Evolutionary conservation across 2,797 vertebrate species (phyloP).

Genomic region (Poeciliopsis paucimaculata): DNA sequence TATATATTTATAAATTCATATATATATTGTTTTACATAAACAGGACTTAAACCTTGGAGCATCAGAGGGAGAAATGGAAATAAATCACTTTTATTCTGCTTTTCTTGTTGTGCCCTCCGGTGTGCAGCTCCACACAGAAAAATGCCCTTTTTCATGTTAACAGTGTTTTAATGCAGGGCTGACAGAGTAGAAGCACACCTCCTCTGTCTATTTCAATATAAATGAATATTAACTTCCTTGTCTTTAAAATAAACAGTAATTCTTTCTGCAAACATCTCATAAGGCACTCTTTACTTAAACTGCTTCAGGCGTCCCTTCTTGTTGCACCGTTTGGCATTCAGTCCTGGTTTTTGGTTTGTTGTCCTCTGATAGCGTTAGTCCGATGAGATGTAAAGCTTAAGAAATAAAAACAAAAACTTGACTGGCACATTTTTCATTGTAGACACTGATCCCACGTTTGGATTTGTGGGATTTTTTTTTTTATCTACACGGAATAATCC

Average conservation of each 20-base stretch:
- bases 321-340: constrained; percentile 69
- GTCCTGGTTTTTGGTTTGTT: constrained; percentile 68
- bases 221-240: constrained; percentile 54
- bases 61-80: constrained; percentile 59
- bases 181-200: constrained; percentile 59
- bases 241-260: constrained; percentile 36
- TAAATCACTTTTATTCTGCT: constrained; percentile 55
- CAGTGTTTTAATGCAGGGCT: constrained; percentile 71
- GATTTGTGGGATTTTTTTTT: constrained; percentile 28
- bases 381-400: constrained; percentile 56
- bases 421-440: constrained; percentile 80
- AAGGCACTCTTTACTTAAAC: constrained; percentile 70
- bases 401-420: constrained; percentile 23
- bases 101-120: constrained; percentile 55
- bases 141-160: constrained; percentile 82
- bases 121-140: constrained; percentile 70
- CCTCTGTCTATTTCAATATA: constrained; percentile 68
- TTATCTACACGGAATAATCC: constrained; percentile 38
- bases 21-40: constrained; percentile 79
- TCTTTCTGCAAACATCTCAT: constrained; percentile 46
- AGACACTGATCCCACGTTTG: constrained; percentile 68
- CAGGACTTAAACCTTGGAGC: constrained; percentile 66
- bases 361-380: constrained; percentile 53
- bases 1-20: constrained; percentile 55
- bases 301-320: constrained; percentile 50